phyloP scores from a whole-genome alignment of 2,797 vertebrate species.

The Sebastes reedi region DNA sequence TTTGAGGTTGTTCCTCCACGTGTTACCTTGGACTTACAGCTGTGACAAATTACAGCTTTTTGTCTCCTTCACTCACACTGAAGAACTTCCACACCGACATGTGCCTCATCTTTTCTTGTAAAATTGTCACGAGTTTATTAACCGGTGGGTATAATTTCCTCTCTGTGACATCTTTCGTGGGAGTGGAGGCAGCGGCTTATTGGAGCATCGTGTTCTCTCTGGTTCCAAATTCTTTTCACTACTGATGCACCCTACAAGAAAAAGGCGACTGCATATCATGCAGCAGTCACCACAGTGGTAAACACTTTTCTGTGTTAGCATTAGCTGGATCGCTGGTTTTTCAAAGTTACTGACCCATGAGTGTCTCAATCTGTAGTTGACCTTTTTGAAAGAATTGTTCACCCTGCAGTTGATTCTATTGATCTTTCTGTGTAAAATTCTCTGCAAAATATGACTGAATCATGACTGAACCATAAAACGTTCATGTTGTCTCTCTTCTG shows the following conservation, averaged over 20 bases:
- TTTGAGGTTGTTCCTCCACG: too few species aligned
- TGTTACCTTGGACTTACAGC: too few species aligned
- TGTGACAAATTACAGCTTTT: too few species aligned
- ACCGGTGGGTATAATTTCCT: background rate
- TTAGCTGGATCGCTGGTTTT: background rate
- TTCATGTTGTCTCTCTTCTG: background rate
- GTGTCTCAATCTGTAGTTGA: background rate
- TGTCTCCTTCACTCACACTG: too few species aligned
- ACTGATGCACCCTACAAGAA: background rate
- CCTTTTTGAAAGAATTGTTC: background rate
- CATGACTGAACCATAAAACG: background rate
- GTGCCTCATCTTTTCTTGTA: background rate
- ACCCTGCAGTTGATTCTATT: background rate
- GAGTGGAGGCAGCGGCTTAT: background rate
- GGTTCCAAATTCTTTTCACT: background rate
- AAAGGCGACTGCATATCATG: background rate
- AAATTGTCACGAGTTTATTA: background rate
- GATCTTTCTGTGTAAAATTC: background rate
- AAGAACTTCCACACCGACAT: too few species aligned
- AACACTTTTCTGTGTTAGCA: background rate
- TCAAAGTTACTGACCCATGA: conserved; percentile 7
- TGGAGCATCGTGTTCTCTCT: conserved; percentile 5
- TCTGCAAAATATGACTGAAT: background rate
- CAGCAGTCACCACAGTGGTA: background rate
- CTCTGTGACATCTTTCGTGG: background rate